These are phyloP conservation scores for Acrocyrtus sp. DNA, from an alignment of 2,888 invertebrate genomes.

Conservation along the genomic window DNA sequence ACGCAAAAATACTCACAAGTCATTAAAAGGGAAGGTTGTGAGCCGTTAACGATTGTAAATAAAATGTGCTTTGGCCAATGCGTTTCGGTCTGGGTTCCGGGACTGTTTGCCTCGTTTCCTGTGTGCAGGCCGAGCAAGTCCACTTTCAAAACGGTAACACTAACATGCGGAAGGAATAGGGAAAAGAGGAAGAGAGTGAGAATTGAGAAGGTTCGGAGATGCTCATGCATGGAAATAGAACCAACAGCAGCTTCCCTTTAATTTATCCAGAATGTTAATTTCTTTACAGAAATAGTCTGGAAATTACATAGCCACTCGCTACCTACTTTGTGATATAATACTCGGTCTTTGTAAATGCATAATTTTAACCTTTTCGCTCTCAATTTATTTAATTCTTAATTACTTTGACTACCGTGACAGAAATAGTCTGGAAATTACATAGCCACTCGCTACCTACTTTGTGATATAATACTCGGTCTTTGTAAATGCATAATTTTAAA, in stretches of 20 bases:
- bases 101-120: slow-evolving; percentile 60
- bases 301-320: neutral
- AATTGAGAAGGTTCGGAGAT: slow-evolving; percentile 60
- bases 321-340: neutral
- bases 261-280: neutral
- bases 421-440: neutral
- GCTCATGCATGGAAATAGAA: slow-evolving; percentile 62
- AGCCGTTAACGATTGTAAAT: slow-evolving; percentile 59
- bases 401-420: no score
- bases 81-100: slow-evolving; percentile 62
- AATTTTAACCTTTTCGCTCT: no score
- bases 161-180: slow-evolving; percentile 56
- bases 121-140: slow-evolving; percentile 60
- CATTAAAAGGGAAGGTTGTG: slow-evolving; percentile 61
- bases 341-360: neutral
- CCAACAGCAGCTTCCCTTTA: slow-evolving; percentile 54
- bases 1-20: slow-evolving; percentile 62
- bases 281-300: no score
- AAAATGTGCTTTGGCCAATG: slow-evolving; percentile 62
- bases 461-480: neutral
- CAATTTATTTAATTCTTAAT: slow-evolving; percentile 25
- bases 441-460: neutral
- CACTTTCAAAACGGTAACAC: slow-evolving; percentile 57
- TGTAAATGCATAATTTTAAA: no score
- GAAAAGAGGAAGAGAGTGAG: slow-evolving; percentile 56